Base-by-base conservation (phyloP, 1,140 invertebrate species). In the Harlomillsia oculata region DNA sequence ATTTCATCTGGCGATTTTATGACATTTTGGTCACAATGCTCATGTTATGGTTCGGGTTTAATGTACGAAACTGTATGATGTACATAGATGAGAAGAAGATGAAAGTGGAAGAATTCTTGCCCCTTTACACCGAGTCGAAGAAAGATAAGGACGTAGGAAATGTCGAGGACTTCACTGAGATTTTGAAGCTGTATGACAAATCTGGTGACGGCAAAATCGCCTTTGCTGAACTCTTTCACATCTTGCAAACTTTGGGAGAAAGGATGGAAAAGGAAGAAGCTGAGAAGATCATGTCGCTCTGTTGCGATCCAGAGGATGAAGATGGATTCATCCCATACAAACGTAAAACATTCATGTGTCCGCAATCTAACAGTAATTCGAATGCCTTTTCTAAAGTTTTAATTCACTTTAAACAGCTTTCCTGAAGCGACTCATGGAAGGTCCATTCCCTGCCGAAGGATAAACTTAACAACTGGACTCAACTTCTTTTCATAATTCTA, bases 151-250 rank as follows among this genome's bases (percentile, higher is more conserved):
- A 98, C 70, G 84, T 88, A 69, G 96, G 96, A 62, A 86, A 87
- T 69, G 96, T 89, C 73, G 95, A 97, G 71, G 96, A 99, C 77
- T 98, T 98, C 81, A 80, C 97, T 70, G 96, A 99, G 78, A 97
- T 93, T 78, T 80, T 99, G 75, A 99, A 98, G 75, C 82, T 97
- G 68, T 98, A 97, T 79, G 96, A 99, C 82, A 96, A 98, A 76
- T 80, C 82, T 71, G 95, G 97, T 73, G 90, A 98, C 68, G 96
- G 96, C 66, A 85, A 81, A 69, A 97, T 99, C 86, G 82, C 97
- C 70, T 81, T 82, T 67, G 96, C 91, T 78, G 96, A 99, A 78
- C 80, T 99, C 69, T 83, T 89, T 71, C 93, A 99, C 81, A 93
- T 91, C 61, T 83, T 99, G 56, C 77, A 95, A 59, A 83, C 91